These are phyloP conservation scores for Paramormyrops hopkinsi DNA, from an alignment of 2,797 vertebrate species.

Conservation along the genomic window DNA sequence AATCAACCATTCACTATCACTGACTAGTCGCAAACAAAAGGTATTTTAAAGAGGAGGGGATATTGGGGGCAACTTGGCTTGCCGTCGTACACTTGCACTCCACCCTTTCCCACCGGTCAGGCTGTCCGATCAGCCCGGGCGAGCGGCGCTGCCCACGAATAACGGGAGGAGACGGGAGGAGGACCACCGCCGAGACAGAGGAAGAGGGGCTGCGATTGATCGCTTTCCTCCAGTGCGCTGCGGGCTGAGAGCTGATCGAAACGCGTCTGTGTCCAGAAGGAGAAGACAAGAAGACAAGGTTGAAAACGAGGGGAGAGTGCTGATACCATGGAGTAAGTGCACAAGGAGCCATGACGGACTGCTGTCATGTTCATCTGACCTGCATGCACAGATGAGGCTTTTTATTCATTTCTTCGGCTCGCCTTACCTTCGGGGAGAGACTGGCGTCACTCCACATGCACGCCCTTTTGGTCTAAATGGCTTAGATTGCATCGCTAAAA, in stretches of 20 bases:
- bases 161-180: conserved; percentile 18
- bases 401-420: neutral
- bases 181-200: conserved; percentile 12
- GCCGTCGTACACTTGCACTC: conserved; percentile 9
- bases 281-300: neutral
- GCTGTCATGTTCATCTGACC: neutral
- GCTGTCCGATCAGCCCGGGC: conserved; percentile 19
- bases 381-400: neutral
- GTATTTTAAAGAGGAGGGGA: neutral
- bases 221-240: neutral
- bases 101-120: conserved; percentile 17
- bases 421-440: neutral
- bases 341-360: neutral
- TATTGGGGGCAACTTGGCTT: neutral
- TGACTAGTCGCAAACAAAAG: conserved; percentile 24
- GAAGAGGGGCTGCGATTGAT: conserved; percentile 3
- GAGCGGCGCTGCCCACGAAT: conserved; percentile 24
- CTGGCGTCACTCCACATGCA: neutral
- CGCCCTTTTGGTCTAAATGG: neutral
- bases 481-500: neutral
- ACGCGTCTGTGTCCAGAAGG: neutral
- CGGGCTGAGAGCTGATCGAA: neutral
- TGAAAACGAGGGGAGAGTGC: conserved; percentile 3
- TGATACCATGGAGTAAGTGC: conserved; percentile 23
- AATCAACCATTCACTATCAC: neutral